Evolutionary conservation across 2,888 invertebrate genomes (phyloP).

Genomic region (Mylabris sibirica): DNA sequence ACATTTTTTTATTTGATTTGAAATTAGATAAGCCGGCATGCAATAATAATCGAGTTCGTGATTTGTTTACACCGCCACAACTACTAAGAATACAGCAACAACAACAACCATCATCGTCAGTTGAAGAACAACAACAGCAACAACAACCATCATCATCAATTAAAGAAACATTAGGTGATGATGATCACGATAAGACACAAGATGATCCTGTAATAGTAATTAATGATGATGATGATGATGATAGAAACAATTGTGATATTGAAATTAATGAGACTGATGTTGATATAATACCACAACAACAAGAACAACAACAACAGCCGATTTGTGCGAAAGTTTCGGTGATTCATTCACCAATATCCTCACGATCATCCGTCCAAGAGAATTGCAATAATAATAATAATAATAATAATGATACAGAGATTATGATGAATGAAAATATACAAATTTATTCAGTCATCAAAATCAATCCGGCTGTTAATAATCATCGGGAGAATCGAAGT

Average conservation of each 20-base stretch:
- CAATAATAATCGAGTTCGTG: background rate
- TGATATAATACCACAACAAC: background rate
- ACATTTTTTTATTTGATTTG: background rate
- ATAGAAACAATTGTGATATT: background rate
- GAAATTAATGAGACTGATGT: background rate
- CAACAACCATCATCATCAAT: background rate
- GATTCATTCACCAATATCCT: background rate
- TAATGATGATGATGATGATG: background rate
- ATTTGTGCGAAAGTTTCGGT: conserved; percentile 3
- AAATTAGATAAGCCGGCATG: background rate
- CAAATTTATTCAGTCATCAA: background rate
- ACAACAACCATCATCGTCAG: too few species aligned
- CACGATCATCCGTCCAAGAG: background rate
- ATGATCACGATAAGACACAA: background rate
- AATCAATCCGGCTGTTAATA: background rate
- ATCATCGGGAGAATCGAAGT: background rate
- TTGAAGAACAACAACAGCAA: too few species aligned
- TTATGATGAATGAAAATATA: background rate
- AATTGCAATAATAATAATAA: background rate
- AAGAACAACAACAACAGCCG: background rate
- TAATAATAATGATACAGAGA: background rate
- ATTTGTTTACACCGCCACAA: too few species aligned
- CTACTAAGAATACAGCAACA: too few species aligned
- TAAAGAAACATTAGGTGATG: background rate
- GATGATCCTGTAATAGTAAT: background rate